Base-by-base conservation (phyloP, 2,888 invertebrate species). In the Eutolmus rufibarbis region DNA sequence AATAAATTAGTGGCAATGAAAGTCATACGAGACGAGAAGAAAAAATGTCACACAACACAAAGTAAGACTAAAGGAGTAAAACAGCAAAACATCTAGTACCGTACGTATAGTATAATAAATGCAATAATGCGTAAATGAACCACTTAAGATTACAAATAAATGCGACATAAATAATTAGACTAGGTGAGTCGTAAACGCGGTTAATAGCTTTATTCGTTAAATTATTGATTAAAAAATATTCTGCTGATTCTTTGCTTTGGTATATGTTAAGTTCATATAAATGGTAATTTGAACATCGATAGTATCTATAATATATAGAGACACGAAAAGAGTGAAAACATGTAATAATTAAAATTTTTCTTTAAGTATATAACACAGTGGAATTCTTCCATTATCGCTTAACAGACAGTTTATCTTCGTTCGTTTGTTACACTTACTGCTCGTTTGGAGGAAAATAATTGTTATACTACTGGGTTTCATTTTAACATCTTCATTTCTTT, bases 281-380 rank as follows among this genome's bases (percentile, higher is more conserved):
- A 85, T 85, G 85, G 85, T 85, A 85, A 74, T 85, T 85, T 85
- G 85, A 85, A 85, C 85, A 85, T 85, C 85, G 85, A 85, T 85
- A 85, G 85, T 85, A 85, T 85, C 85, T 85, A 85, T 85, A 85
- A 85, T 85, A 85, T 85, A 74, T 43, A 85, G 85, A 85, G 74
- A 85, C 85, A 74, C 66, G 84, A 84, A 85, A 85, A 85, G 85
- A 85, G 85, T 85, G 46, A 85, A 85, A 85, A 85, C 85, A 85
- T 85, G 74, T 85, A 85, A 85, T 85, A 85, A 85, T 85, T 74
- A 85, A 85, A 85, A 46, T 85, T 85, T 84, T 79, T 79, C 43
- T 84, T 85, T 85, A 74, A 46, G 74, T 85, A 74, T 85, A 74
- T 85, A 85, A 85, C 85, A 85, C 74, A 85, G 85, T 85, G 85